A percentile compares a stretch with the other conserved stretches of the same genome.
These are phyloP conservation scores for Corapipo altera DNA, from an alignment of 2,113 vertebrate genomes.

Conservation along the genomic window DNA sequence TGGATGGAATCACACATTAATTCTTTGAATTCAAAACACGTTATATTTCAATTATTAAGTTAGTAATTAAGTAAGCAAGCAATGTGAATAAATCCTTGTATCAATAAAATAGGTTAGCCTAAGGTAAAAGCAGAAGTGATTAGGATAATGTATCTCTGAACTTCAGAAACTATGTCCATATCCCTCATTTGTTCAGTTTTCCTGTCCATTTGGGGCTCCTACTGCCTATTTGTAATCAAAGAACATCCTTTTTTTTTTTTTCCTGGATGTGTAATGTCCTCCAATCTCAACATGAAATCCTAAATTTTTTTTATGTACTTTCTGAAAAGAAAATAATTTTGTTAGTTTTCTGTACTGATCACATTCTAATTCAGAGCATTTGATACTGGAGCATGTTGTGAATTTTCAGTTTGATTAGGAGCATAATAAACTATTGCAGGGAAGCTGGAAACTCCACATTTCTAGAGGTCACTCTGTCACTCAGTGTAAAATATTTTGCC, in stretches of 20 bases:
- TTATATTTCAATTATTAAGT: neutral
- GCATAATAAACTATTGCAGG: neutral
- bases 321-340: neutral
- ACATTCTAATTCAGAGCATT: neutral
- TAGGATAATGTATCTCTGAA: neutral
- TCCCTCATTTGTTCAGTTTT: neutral
- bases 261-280: neutral
- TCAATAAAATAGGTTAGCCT: neutral
- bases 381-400: neutral
- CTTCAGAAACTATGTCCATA: neutral
- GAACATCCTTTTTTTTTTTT: neutral
- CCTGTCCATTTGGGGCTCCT: neutral
- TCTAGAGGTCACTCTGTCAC: neutral
- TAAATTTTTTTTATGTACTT: neutral
- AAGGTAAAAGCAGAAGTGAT: neutral
- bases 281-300: neutral
- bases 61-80: neutral
- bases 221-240: neutral
- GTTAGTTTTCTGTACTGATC: neutral
- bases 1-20: neutral
- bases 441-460: neutral
- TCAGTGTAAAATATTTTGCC: neutral
- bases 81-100: neutral
- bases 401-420: neutral
- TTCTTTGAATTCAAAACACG: neutral